Percentiles rank a stretch among this genome's conserved stretches.
These are phyloP conservation scores for Piscicola geometra DNA, from an alignment of 2,888 invertebrate genomes.

Conservation along the genomic window DNA sequence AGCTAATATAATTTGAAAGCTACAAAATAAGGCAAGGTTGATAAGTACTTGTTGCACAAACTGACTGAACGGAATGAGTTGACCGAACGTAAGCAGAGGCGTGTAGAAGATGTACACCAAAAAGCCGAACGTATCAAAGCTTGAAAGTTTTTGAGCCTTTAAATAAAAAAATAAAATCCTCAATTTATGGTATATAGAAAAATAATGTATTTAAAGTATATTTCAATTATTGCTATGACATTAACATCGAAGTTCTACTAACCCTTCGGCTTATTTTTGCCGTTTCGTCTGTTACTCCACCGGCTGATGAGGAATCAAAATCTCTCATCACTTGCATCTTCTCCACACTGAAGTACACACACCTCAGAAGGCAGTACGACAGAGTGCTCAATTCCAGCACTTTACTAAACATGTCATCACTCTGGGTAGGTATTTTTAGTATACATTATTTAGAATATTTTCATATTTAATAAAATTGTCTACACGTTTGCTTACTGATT, in stretches of 20 bases:
- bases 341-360: not conserved
- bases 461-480: too few species aligned
- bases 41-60: conserved; percentile 5
- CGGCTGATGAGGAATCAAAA: not conserved
- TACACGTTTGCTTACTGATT: too few species aligned
- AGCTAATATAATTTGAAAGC: too few species aligned
- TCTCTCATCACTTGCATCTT: not conserved
- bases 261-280: too few species aligned
- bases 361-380: not conserved
- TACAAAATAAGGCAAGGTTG: too few species aligned
- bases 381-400: not conserved
- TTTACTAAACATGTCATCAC: not conserved
- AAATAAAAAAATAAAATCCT: too few species aligned
- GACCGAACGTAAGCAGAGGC: conserved; percentile 17
- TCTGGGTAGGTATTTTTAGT: not conserved
- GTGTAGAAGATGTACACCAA: conserved; percentile 21
- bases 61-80: not conserved
- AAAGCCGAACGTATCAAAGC: not conserved
- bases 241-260: too few species aligned
- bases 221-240: too few species aligned
- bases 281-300: too few species aligned
- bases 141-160: too few species aligned
- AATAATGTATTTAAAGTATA: too few species aligned
- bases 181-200: too few species aligned
- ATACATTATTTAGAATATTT: not conserved